These are phyloP conservation scores for Erinaceus europaeus DNA, from an alignment of 2,113 vertebrate species.

Conservation along the genomic window DNA sequence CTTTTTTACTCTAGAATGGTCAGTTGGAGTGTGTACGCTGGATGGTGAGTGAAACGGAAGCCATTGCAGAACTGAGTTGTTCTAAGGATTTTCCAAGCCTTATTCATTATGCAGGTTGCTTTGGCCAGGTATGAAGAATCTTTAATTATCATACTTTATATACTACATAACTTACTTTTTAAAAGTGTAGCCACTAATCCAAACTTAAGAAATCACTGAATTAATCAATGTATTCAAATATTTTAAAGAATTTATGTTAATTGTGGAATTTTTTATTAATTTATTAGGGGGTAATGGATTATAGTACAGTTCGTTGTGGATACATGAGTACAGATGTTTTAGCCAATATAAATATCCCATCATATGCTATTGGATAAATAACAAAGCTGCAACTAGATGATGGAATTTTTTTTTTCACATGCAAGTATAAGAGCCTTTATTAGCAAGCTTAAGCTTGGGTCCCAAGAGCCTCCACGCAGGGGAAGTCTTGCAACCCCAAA, in stretches of 20 bases:
- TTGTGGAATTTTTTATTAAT: neutral
- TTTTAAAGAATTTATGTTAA: neutral
- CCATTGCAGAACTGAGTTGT: slow-evolving; percentile 97
- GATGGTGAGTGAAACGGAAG: slow-evolving; percentile 99
- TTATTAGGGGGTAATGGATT: no score
- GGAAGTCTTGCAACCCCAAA: no score
- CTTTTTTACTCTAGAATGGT: slow-evolving; percentile 87
- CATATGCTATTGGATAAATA: neutral
- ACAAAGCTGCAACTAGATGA: neutral
- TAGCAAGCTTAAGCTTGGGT: no score
- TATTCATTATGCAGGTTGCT: slow-evolving; percentile 95
- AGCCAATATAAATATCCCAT: neutral
- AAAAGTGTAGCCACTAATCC: neutral
- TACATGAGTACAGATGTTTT: neutral
- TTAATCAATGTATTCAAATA: neutral
- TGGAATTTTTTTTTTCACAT: no score
- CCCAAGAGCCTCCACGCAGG: no score
- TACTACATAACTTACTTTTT: neutral
- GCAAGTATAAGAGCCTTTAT: no score
- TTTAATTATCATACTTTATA: neutral
- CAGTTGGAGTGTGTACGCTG: slow-evolving; percentile 96
- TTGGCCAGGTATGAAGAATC: slow-evolving; percentile 90
- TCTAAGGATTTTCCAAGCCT: slow-evolving; percentile 95
- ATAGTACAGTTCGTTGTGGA: no score
- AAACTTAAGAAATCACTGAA: neutral